Conservation (phyloP, 2,888 invertebrate species). For the Harpagoxenus sublaevis region DNA sequence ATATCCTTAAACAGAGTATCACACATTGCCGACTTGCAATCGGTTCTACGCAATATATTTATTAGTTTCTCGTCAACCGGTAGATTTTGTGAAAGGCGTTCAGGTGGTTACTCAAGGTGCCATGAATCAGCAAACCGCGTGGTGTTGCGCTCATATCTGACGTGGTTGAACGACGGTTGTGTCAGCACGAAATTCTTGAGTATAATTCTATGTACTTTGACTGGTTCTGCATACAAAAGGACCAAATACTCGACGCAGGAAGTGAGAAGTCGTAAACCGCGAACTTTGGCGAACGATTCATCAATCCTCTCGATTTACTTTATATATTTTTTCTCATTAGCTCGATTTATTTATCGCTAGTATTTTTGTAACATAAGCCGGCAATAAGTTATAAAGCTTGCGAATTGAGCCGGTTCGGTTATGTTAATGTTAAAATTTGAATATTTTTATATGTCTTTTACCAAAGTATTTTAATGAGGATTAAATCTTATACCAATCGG, state of each 20-base stretch:
- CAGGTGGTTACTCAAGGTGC: conserved; percentile 22
- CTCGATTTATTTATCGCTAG: background rate
- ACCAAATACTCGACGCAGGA: background rate
- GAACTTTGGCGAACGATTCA: conserved; percentile 5
- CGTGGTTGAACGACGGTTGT: conserved; percentile 65
- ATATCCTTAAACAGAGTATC: background rate
- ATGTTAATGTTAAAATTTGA: background rate
- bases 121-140: conserved; percentile 64
- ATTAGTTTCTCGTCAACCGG: background rate
- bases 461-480: background rate
- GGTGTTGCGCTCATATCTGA: conserved; percentile 52
- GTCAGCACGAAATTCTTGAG: conserved; percentile 70
- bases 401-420: background rate
- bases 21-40: background rate
- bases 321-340: background rate
- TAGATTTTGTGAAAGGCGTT: conserved; percentile 26
- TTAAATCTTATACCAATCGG: background rate
- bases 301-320: conserved; percentile 11
- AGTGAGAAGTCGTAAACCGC: conserved; percentile 62
- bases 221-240: conserved; percentile 67
- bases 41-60: background rate
- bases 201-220: conserved; percentile 54
- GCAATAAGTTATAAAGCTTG: background rate
- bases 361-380: background rate
- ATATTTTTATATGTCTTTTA: background rate